Base-by-base conservation (phyloP, 2,797 vertebrate genomes). In the Sarcophilus harrisii region DNA sequence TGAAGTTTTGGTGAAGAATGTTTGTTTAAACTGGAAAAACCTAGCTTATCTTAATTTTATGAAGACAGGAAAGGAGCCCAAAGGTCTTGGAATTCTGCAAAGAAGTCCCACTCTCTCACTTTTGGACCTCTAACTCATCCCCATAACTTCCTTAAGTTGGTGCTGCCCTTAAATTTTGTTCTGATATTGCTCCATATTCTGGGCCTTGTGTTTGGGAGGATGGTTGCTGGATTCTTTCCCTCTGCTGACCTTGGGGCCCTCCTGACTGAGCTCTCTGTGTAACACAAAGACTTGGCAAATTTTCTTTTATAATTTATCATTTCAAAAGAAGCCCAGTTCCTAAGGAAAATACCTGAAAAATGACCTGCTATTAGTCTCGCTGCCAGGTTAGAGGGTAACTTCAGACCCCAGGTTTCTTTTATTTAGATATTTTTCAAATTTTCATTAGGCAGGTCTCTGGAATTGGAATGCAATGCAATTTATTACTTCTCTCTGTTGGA, bases 391-490 rank as follows among this genome's bases (percentile, higher is more conserved):
- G 58, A 96, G 73, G 38, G 93, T 38, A 92, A 89, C 93, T 90
- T 59, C 6, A 27, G 58, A 94, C 54, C 57, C 52, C n/a, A 90
- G 4, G 8, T 73, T 95, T 95, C 29, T 73, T 90, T 93, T 49
- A 91, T 93, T 92, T 93, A 96, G 96, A 94, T 57, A 60, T 1
- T 1, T 62, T 95, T 93, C 32, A 81, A 66, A 28, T 95, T 95
- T 95, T 91, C 91, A 59, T 96, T 66, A 66, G 38, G 58, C n/a
- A 55, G 21, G 89, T 3, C 5, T n/a, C 30, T 81, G 30, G 38
- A 59, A 92, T 96, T 90, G 94, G 62, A 57, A 49, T 95, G 28
- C 57, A 95, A 90, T 38, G 16, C 49, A 13, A 4, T 45, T 16
- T 14, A 66, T 91, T 4, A 28, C 5, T 18, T 92, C 90, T 96